Base-by-base conservation (phyloP, 2,113 vertebrate species). In the Stictonetta naevosa region DNA sequence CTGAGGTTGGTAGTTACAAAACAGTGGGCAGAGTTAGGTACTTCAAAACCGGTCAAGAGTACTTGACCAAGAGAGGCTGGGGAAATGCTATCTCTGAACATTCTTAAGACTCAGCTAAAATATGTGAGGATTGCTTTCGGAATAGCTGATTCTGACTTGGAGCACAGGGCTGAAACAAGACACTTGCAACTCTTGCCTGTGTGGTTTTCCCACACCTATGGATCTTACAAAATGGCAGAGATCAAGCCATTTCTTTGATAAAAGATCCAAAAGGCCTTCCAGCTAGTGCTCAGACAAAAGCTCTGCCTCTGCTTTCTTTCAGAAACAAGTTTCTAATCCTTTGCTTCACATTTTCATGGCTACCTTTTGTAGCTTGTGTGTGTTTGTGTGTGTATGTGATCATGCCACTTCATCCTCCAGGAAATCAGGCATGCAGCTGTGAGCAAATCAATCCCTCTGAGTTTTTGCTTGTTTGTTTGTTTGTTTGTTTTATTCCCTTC, bases 141-240 rank as follows among this genome's bases (percentile, higher is more conserved):
- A 87, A 34, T 18, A 55, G 2, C 2, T 88, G 23, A 59, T 72
- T 9, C 50, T 73, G 8, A 16, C 28, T 60, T 64, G 34, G 20
- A 73, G 13, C 7, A 64, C 19, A 4, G 17, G 8, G 58, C 11
- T 10, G 38, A 36, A 67, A 6, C 18, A 75, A 80, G 20, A 52
- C 22, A 42, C 34, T 4, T 46, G 14, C 33, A 83, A 8, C 8
- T 90, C 46, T 5, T 3, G 16, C 36, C 20, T 1, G 0, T 2
- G 3, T 8, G 66, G 14, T 44, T 71, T 74, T 75, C 7, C 4
- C 16, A 69, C 29, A 6, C 8, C 23, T 44, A 26, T 0, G 1
- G 6, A 22, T 55, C 40, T 34, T 58, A 63, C 18, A 80, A 56
- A 63, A 82, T 12, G 10, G 7, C 5, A 56, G 20, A 15, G 15